phyloP scores from a whole-genome alignment of 2,888 invertebrate genomes.

The Aspidiotus destructor region DNA sequence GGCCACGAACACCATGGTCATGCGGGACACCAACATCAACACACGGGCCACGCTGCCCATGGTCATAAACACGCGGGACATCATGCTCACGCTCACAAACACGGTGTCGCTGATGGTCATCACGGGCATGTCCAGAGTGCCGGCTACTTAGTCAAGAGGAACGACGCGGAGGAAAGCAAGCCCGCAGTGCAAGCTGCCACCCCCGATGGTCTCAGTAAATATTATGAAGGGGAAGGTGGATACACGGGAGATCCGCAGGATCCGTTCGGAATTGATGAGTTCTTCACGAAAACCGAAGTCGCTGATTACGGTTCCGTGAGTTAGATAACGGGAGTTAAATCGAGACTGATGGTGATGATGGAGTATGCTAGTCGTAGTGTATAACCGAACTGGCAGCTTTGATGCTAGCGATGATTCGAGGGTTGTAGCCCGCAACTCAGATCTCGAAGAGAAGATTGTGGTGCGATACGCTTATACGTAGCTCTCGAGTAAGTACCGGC shows the following conservation, averaged over 20 bases:
- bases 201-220: constrained; percentile 33
- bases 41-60: constrained; percentile 36
- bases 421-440: no score
- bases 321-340: not conserved
- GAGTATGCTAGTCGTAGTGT: no score
- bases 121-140: constrained; percentile 32
- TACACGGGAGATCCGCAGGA: constrained; percentile 17
- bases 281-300: constrained; percentile 34
- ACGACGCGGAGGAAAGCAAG: constrained; percentile 28
- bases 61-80: constrained; percentile 37
- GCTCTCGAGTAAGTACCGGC: no score
- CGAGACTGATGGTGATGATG: no score
- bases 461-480: no score
- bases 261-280: constrained; percentile 33
- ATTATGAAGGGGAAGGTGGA: constrained; percentile 18
- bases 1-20: constrained; percentile 38
- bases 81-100: constrained; percentile 36
- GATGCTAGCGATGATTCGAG: no score
- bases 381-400: no score
- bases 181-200: not conserved
- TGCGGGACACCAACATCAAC: constrained; percentile 36
- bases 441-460: no score
- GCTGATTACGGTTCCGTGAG: constrained; percentile 34
- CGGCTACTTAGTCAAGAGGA: constrained; percentile 34
- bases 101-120: constrained; percentile 35